Percentiles rank a stretch among this genome's conserved stretches.
phyloP scores from a whole-genome alignment of 2,888 invertebrate genomes.

The Drosophila silvestris region DNA sequence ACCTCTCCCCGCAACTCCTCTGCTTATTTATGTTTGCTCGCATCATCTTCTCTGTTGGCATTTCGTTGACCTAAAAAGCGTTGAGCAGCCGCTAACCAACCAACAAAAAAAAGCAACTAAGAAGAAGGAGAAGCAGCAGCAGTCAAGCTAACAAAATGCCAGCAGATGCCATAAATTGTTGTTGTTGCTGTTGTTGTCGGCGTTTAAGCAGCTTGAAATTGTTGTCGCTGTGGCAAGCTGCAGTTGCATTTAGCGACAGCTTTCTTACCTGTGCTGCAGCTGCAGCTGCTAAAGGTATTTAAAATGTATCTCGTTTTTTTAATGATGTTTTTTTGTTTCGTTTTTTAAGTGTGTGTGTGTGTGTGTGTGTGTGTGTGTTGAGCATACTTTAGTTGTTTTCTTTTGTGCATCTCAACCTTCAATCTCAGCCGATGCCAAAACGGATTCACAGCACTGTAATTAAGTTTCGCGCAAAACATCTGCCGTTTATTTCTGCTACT shows the following conservation, averaged over 20 bases:
- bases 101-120: conserved; percentile 19
- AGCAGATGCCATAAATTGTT: conserved; percentile 73
- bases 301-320: conserved; percentile 36
- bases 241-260: conserved; percentile 47
- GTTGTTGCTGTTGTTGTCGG: conserved; percentile 47
- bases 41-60: conserved; percentile 74
- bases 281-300: conserved; percentile 51
- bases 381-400: conserved; percentile 22
- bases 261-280: conserved; percentile 59
- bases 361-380: conserved; percentile 4
- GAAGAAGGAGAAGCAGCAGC: conserved; percentile 31
- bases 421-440: conserved; percentile 65
- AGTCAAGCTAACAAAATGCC: conserved; percentile 63
- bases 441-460: conserved; percentile 67
- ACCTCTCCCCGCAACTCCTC: neutral
- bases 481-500: conserved; percentile 53
- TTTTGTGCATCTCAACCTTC: conserved; percentile 58
- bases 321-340: neutral
- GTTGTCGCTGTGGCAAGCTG: conserved; percentile 46
- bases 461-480: conserved; percentile 77
- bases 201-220: conserved; percentile 53
- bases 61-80: conserved; percentile 81
- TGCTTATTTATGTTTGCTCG: conserved; percentile 74
- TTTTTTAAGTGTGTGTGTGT: neutral
- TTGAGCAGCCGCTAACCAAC: conserved; percentile 69